phyloP scores from a whole-genome alignment of 2,888 invertebrate genomes.

The Noctua pronuba region DNA sequence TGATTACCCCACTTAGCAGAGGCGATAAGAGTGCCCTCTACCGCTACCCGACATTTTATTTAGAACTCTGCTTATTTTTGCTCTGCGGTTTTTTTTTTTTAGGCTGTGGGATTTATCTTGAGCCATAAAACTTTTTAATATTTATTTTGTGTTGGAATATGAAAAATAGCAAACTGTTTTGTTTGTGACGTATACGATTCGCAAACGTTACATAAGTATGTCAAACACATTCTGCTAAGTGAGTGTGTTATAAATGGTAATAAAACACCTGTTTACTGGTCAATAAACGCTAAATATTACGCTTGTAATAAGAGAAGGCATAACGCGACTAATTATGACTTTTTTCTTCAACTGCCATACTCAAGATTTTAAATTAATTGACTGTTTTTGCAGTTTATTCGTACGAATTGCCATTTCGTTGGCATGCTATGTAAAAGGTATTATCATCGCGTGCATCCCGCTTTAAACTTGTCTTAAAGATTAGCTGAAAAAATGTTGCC shows the following conservation, averaged over 20 bases:
- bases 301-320: conserved; percentile 24
- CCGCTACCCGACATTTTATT: conserved; percentile 62
- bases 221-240: neutral
- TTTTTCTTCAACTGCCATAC: conserved; percentile 5
- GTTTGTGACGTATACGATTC: neutral
- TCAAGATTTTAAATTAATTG: conserved; percentile 28
- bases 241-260: neutral
- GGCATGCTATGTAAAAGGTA: conserved; percentile 32
- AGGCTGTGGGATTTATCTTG: conserved; percentile 13
- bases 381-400: conserved; percentile 26
- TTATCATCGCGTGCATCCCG: conserved; percentile 30
- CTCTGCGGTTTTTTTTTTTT: conserved; percentile 35
- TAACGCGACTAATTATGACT: conserved; percentile 27
- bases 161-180: neutral
- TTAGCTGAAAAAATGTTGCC: conserved; percentile 7
- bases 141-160: neutral
- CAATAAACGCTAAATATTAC: conserved; percentile 15
- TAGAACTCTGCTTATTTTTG: conserved; percentile 55
- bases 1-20: conserved; percentile 74
- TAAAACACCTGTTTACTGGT: conserved; percentile 13
- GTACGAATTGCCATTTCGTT: conserved; percentile 25
- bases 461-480: conserved; percentile 35
- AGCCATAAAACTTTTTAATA: conserved; percentile 17
- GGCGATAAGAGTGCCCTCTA: conserved; percentile 71
- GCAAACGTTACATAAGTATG: neutral